phyloP scores from a whole-genome alignment of 2,888 invertebrate genomes.

The Perdita meconis region DNA sequence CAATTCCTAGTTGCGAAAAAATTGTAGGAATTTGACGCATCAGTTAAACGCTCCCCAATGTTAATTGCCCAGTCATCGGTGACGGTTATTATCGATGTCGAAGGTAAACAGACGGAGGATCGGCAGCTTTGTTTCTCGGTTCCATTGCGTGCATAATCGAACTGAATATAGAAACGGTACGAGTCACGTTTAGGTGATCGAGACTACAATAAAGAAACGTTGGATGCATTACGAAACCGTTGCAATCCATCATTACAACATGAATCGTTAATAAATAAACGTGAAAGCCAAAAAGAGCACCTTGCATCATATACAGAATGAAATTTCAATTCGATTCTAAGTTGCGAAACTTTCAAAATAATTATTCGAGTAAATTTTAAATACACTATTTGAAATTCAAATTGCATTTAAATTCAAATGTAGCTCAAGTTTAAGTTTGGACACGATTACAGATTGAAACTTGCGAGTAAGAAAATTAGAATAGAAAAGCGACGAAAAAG shows the following conservation, averaged over 20 bases:
- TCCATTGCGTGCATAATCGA: constrained; percentile 2
- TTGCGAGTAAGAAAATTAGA: too few relatives aligned
- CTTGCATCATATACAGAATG: background rate
- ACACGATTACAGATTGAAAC: too few relatives aligned
- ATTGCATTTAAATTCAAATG: too few relatives aligned
- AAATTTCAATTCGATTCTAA: background rate
- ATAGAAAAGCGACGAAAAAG: background rate
- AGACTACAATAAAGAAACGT: constrained; percentile 5
- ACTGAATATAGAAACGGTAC: constrained; percentile 1
- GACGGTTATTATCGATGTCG: constrained; percentile 1
- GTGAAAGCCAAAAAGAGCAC: background rate
- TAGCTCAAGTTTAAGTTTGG: too few relatives aligned
- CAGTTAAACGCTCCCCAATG: background rate
- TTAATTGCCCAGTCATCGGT: constrained; percentile 16
- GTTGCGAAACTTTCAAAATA: background rate
- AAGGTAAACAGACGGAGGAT: constrained; percentile 3
- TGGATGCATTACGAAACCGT: constrained; percentile 26
- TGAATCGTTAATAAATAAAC: background rate
- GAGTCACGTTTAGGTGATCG: constrained; percentile 14
- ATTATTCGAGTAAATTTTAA: background rate
- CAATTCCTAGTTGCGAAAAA: background rate
- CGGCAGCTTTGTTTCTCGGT: background rate
- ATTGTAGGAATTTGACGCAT: background rate
- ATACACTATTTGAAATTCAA: too few relatives aligned
- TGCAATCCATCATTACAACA: background rate